phyloP scores from a whole-genome alignment of 1,140 invertebrate species.

The Drosophila kanapiae region DNA sequence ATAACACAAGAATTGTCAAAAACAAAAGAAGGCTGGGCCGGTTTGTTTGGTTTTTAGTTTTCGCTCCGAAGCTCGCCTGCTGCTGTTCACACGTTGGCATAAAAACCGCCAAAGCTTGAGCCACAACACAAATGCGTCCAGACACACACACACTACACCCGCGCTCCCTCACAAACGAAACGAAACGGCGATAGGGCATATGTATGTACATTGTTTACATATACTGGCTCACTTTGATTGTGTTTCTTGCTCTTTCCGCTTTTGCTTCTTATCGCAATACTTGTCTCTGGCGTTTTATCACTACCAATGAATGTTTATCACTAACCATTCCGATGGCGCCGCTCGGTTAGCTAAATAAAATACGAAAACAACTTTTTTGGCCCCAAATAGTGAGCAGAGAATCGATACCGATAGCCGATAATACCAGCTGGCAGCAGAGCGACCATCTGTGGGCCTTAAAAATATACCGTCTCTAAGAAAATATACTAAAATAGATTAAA shows the following conservation, averaged over 20 bases:
- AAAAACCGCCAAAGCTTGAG: slow-evolving; percentile 26
- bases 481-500: neutral
- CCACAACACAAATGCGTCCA: slow-evolving; percentile 9
- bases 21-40: slow-evolving; percentile 33
- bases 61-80: slow-evolving; percentile 32
- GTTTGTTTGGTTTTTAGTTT: slow-evolving; percentile 48
- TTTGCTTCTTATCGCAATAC: slow-evolving; percentile 8
- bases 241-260: slow-evolving; percentile 22
- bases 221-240: slow-evolving; percentile 15
- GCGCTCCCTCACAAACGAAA: slow-evolving; percentile 30
- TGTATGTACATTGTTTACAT: slow-evolving; percentile 35
- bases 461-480: slow-evolving; percentile 1
- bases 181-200: slow-evolving; percentile 38
- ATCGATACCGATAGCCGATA: slow-evolving; percentile 29
- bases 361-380: neutral
- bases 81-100: slow-evolving; percentile 47
- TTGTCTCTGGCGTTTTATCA: slow-evolving; percentile 31
- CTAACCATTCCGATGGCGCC: slow-evolving; percentile 61
- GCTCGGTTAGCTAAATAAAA: slow-evolving; percentile 12
- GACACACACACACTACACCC: slow-evolving; percentile 23
- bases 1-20: slow-evolving; percentile 53
- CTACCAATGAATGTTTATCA: slow-evolving; percentile 24
- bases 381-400: slow-evolving; percentile 14
- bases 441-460: neutral
- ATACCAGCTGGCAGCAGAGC: slow-evolving; percentile 3